Conservation (phyloP, 2,113 vertebrate species). For the Podiceps cristatus region DNA sequence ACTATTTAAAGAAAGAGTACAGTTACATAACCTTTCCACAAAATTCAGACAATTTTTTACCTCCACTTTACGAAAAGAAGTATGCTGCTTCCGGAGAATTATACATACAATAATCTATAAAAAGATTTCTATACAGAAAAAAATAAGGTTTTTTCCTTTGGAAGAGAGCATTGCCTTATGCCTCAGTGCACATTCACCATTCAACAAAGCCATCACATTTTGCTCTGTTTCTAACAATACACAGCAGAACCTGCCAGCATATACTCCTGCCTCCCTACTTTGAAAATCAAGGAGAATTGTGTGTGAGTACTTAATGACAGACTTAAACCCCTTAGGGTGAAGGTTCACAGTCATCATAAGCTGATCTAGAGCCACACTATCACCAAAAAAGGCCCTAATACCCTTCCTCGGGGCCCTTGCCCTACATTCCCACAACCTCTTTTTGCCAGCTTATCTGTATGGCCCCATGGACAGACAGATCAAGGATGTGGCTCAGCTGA, state of each 20-base stretch:
- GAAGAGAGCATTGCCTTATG: constrained; percentile 25
- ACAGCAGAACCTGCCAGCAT: neutral
- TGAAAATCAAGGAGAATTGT: neutral
- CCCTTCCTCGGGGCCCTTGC: neutral
- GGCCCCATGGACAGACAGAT: neutral
- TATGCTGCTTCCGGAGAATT: constrained; percentile 63
- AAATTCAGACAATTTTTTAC: constrained; percentile 79
- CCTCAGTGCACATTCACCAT: neutral
- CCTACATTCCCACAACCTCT: neutral
- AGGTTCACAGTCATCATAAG: neutral
- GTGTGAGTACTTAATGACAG: neutral
- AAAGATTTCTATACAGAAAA: constrained; percentile 55
- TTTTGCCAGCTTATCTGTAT: neutral
- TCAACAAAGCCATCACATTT: constrained; percentile 5
- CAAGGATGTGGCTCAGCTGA: neutral
- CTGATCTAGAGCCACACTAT: neutral
- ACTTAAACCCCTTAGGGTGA: neutral
- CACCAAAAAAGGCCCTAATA: neutral
- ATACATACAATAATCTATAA: constrained; percentile 75
- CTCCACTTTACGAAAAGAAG: constrained; percentile 50
- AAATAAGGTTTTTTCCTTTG: constrained; percentile 4
- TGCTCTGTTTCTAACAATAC: neutral
- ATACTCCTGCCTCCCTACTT: neutral
- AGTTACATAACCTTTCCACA: constrained; percentile 83
- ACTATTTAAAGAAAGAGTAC: constrained; percentile 84